Conservation (phyloP, 2,888 invertebrate genomes). For the Eudasyphora cyanicolor region DNA sequence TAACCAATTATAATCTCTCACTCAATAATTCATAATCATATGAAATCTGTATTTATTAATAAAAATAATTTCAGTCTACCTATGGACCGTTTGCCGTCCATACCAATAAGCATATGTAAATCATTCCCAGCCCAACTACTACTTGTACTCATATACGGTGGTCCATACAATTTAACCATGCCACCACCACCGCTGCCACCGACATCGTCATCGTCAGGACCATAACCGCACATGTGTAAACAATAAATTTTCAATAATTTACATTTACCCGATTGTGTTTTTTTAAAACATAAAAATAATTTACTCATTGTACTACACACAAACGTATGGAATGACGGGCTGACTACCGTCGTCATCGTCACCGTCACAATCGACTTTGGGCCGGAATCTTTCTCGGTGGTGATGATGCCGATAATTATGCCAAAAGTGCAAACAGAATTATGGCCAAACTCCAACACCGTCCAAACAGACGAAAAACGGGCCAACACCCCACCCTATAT, state of each 20-base stretch:
- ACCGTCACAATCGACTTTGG: not conserved
- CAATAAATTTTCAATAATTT: conserved; percentile 60
- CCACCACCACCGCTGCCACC: not conserved
- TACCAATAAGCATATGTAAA: not conserved
- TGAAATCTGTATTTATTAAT: conserved; percentile 50
- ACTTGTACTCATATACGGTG: not conserved
- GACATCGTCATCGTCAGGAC: not conserved
- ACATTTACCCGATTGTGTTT: conserved; percentile 3
- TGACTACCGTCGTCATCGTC: not conserved
- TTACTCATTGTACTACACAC: not conserved
- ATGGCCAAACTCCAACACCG: conserved; percentile 50
- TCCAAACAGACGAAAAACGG: not conserved
- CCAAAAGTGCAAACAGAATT: conserved; percentile 62
- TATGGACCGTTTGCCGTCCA: not conserved
- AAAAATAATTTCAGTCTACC: conserved; percentile 4
- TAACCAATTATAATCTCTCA: conserved; percentile 14
- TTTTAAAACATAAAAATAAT: conserved; percentile 12
- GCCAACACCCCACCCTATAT: conserved; percentile 12
- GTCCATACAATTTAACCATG: conserved; percentile 19
- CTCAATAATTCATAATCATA: conserved; percentile 56
- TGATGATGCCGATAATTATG: conserved; percentile 56
- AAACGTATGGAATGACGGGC: not conserved
- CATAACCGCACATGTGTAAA: conserved; percentile 28
- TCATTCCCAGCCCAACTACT: not conserved
- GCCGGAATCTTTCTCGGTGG: not conserved